Conservation (phyloP, 2,888 invertebrate species). For the Amphipyra berbera region DNA sequence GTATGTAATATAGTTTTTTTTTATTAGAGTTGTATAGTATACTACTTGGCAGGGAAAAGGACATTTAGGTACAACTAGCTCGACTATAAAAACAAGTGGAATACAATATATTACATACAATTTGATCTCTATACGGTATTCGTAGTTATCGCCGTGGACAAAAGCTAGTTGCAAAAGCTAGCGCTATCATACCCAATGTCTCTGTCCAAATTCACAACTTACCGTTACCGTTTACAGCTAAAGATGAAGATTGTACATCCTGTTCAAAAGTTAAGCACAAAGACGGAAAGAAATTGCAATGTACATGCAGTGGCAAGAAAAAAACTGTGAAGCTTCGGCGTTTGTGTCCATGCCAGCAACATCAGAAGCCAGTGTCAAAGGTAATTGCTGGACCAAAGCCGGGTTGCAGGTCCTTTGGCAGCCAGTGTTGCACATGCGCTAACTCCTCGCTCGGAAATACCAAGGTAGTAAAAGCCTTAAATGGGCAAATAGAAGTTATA, state of each 20-base stretch:
- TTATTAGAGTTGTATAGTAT: too few relatives aligned
- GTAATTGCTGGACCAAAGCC: conserved; percentile 7
- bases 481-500: conserved; percentile 9
- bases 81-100: too few relatives aligned
- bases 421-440: conserved; percentile 18
- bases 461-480: background rate
- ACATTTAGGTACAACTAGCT: too few relatives aligned
- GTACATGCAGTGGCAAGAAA: conserved; percentile 30
- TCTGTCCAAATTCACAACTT: too few relatives aligned
- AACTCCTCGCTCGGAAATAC: background rate
- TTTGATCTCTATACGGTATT: too few relatives aligned
- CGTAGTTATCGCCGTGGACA: too few relatives aligned
- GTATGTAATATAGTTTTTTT: too few relatives aligned
- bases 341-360: conserved; percentile 36
- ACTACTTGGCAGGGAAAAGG: too few relatives aligned
- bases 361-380: conserved; percentile 15
- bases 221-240: conserved; percentile 14
- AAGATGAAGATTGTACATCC: conserved; percentile 8
- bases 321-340: conserved; percentile 14
- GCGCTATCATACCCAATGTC: too few relatives aligned
- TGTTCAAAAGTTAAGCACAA: conserved; percentile 6
- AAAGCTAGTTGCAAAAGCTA: too few relatives aligned
- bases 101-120: too few relatives aligned
- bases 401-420: conserved; percentile 13
- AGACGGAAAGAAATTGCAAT: conserved; percentile 17